These are phyloP conservation scores for Drosophila nr. fundita DNA, from an alignment of 2,888 invertebrate genomes.

Conservation along the genomic window DNA sequence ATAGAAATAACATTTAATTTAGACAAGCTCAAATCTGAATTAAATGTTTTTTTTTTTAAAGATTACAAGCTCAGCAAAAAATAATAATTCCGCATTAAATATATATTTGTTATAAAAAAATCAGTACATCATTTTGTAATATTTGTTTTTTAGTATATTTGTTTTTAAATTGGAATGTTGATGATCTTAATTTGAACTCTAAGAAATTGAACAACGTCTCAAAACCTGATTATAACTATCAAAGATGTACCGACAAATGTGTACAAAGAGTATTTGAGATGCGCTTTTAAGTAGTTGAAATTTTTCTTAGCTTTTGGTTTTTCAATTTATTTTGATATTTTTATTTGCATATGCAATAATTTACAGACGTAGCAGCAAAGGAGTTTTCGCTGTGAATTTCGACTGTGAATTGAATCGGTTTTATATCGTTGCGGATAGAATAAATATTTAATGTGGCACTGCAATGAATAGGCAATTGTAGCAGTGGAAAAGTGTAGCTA, in stretches of 20 bases:
- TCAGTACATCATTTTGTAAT: background rate
- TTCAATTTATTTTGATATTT: slow-evolving; percentile 59
- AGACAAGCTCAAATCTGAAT: too few relatives aligned
- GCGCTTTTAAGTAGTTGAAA: background rate
- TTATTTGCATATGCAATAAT: slow-evolving; percentile 73
- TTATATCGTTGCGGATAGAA: slow-evolving; percentile 28
- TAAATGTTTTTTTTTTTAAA: too few relatives aligned
- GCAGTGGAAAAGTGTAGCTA: slow-evolving; percentile 1
- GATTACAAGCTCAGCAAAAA: background rate
- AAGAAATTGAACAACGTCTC: background rate
- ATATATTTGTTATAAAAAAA: background rate
- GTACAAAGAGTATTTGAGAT: background rate
- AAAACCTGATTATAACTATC: too few relatives aligned
- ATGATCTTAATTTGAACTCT: background rate
- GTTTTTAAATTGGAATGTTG: background rate
- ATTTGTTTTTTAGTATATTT: background rate
- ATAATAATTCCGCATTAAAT: background rate
- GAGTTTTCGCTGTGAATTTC: slow-evolving; percentile 13
- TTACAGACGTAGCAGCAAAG: slow-evolving; percentile 46
- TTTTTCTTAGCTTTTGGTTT: slow-evolving; percentile 23
- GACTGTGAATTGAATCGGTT: slow-evolving; percentile 40
- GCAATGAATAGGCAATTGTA: slow-evolving; percentile 50
- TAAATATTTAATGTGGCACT: slow-evolving; percentile 54
- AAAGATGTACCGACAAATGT: background rate
- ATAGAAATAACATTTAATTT: too few relatives aligned